Evolutionary conservation across 2,113 vertebrate genomes (phyloP).

Genomic region (Tapirus terrestris): DNA sequence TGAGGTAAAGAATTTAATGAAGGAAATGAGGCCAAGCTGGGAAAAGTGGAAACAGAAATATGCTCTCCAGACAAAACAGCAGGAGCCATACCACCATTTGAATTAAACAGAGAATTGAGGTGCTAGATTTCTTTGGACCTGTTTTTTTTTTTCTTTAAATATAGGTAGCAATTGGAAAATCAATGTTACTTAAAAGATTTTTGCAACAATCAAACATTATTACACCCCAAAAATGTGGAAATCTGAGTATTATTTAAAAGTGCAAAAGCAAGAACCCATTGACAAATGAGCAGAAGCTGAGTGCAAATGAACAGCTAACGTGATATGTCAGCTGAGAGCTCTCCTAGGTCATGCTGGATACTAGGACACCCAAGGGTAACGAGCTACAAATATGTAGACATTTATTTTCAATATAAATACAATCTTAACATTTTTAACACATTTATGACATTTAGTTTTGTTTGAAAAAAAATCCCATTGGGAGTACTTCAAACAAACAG

Average conservation of each 20-base stretch:
- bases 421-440: not conserved
- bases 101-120: not conserved
- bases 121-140: not conserved
- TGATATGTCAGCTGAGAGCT: not conserved
- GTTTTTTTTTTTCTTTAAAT: not conserved
- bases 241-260: not conserved
- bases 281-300: not conserved
- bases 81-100: rapidly evolving
- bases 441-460: not conserved
- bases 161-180: not conserved
- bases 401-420: constrained; percentile 22
- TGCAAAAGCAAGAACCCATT: not conserved
- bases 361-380: not conserved
- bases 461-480: not conserved
- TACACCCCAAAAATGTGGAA: not conserved
- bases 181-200: not conserved
- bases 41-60: not conserved
- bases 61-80: not conserved
- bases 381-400: constrained; percentile 32
- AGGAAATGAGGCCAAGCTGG: not conserved
- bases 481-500: not conserved
- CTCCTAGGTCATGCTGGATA: not conserved
- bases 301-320: not conserved
- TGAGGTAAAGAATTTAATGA: constrained; percentile 41
- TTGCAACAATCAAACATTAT: not conserved